Percentiles rank a stretch among this genome's conserved stretches.
phyloP scores from a whole-genome alignment of 2,113 vertebrate species.

The Tamias sibiricus region DNA sequence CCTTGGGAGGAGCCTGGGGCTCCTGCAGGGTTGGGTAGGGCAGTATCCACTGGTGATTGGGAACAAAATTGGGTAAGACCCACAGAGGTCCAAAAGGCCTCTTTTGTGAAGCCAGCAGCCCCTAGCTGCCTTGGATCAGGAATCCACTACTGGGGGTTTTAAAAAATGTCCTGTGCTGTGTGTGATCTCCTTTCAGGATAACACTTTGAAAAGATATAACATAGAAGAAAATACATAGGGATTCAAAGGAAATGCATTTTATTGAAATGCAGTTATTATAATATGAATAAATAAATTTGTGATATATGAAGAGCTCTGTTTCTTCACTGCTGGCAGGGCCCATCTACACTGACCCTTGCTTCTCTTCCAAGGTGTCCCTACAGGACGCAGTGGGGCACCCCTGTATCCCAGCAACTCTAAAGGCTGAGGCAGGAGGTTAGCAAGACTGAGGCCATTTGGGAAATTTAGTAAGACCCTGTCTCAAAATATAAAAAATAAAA shows the following conservation, averaged over 20 bases:
- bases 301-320: background rate
- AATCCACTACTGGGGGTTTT: background rate
- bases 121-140: background rate
- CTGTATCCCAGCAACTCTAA: too few species aligned
- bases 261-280: background rate
- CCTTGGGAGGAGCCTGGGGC: background rate
- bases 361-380: too few species aligned
- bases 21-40: too few species aligned
- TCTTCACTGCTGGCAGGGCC: background rate
- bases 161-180: background rate
- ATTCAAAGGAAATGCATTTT: background rate
- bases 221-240: background rate
- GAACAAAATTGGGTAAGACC: too few species aligned
- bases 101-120: background rate
- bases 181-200: background rate
- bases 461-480: too few species aligned
- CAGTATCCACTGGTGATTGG: background rate
- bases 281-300: background rate
- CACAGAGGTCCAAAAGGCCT: background rate
- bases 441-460: too few species aligned
- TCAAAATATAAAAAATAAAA: too few species aligned
- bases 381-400: accelerated
- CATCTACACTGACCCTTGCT: too few species aligned
- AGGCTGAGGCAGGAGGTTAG: too few species aligned
- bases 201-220: background rate